A percentile compares a stretch with the other conserved stretches of the same genome.
phyloP scores from a whole-genome alignment of 2,888 invertebrate species.

The Carterocephalus palaemon region DNA sequence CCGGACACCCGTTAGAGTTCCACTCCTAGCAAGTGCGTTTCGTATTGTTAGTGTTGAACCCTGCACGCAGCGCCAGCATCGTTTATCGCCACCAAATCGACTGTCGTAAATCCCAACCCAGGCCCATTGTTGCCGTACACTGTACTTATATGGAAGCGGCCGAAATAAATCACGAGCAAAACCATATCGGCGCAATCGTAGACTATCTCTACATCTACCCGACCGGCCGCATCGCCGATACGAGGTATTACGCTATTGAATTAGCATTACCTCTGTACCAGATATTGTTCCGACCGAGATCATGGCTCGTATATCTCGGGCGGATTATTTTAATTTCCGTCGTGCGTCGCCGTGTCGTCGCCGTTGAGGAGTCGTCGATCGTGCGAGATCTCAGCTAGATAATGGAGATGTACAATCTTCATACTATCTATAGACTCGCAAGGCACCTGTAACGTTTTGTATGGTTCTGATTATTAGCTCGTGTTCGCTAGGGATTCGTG shows the following conservation, averaged over 20 bases:
- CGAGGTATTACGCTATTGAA: conserved; percentile 73
- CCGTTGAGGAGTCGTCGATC: conserved; percentile 44
- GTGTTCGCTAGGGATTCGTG: neutral
- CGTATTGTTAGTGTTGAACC: conserved; percentile 5
- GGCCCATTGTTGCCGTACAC: conserved; percentile 70
- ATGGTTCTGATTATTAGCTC: conserved; percentile 39
- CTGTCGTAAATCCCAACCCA: conserved; percentile 69
- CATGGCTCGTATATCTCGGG: conserved; percentile 59
- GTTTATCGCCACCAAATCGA: conserved; percentile 75
- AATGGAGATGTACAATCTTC: conserved; percentile 57
- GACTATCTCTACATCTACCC: conserved; percentile 63
- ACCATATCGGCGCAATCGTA: conserved; percentile 74
- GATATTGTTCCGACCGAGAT: conserved; percentile 52
- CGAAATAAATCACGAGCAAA: conserved; percentile 76
- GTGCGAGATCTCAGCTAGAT: conserved; percentile 64
- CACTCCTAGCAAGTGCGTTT: conserved; percentile 17
- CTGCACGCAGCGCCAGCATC: conserved; percentile 53
- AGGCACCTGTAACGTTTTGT: conserved; percentile 41
- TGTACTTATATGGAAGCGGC: conserved; percentile 73
- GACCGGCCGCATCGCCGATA: conserved; percentile 55
- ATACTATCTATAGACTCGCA: conserved; percentile 41
- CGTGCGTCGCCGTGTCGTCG: conserved; percentile 46
- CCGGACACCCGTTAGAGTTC: conserved; percentile 5
- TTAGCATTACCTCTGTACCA: conserved; percentile 73
- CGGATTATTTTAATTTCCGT: conserved; percentile 64